A percentile compares a stretch with the other conserved stretches of the same genome.
These are phyloP conservation scores for Lucifuga dentata DNA, from an alignment of 2,113 vertebrate species.

Conservation along the genomic window DNA sequence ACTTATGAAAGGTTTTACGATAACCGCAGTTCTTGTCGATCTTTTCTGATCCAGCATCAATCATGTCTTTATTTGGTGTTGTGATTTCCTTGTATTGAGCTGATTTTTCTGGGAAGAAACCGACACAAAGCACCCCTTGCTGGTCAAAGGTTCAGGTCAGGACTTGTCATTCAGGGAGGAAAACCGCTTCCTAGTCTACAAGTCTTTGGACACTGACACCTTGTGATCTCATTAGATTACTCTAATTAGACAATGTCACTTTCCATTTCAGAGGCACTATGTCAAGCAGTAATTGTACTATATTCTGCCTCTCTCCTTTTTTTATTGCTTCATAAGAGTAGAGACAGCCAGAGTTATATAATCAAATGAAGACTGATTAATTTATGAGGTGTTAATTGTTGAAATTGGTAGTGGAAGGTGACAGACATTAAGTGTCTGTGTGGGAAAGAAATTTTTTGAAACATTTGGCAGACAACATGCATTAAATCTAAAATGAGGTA, in stretches of 20 bases:
- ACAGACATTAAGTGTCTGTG: conserved; percentile 1
- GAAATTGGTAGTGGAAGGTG: conserved; percentile 29
- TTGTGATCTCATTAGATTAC: conserved; percentile 69
- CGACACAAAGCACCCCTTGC: conserved; percentile 18
- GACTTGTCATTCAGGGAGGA: conserved; percentile 31
- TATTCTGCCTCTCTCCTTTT: conserved; percentile 25
- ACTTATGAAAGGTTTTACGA: too few relatives aligned
- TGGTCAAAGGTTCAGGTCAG: conserved; percentile 40
- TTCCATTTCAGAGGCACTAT: conserved; percentile 69
- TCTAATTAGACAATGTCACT: conserved; percentile 78
- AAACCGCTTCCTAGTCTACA: conserved; percentile 30
- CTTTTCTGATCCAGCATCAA: too few relatives aligned
- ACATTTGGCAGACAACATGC: background rate
- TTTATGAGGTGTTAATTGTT: conserved; percentile 57
- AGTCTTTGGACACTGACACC: conserved; percentile 52
- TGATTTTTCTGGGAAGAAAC: conserved; percentile 6
- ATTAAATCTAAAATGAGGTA: background rate
- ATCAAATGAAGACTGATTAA: conserved; percentile 66
- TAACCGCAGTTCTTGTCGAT: too few relatives aligned
- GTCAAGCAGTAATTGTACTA: conserved; percentile 49
- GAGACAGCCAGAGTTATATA: conserved; percentile 52
- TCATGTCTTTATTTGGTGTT: too few relatives aligned
- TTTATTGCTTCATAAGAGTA: conserved; percentile 42
- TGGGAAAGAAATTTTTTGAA: background rate
- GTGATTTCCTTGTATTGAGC: conserved; percentile 5